These are phyloP conservation scores for Salvelinus alpinus DNA, from an alignment of 2,113 vertebrate genomes.

Conservation along the genomic window DNA sequence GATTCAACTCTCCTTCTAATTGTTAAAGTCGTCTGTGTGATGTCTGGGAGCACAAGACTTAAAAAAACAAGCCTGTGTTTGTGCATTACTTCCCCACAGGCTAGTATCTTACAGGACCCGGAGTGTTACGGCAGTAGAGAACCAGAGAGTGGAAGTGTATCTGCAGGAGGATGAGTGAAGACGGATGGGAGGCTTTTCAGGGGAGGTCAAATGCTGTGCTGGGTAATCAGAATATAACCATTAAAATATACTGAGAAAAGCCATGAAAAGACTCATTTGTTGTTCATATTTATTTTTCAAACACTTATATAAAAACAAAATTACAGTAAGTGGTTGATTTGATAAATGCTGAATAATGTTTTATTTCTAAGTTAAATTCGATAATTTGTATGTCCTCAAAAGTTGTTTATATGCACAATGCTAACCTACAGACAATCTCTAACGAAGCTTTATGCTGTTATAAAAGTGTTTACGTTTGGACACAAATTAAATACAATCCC, in stretches of 20 bases:
- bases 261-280: neutral
- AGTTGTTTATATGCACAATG: too few relatives aligned
- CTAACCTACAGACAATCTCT: neutral
- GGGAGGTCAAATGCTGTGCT: too few relatives aligned
- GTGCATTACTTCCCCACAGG: neutral
- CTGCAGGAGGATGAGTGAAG: neutral
- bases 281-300: neutral
- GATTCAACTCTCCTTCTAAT: neutral
- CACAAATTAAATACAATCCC: neutral
- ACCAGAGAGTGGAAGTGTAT: neutral
- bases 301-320: neutral
- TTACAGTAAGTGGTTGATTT: too few relatives aligned
- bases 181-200: too few relatives aligned
- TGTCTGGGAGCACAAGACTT: neutral
- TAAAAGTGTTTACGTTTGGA: slow-evolving; percentile 3
- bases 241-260: neutral
- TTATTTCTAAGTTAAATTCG: too few relatives aligned
- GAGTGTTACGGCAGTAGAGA: slow-evolving; percentile 17
- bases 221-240: too few relatives aligned
- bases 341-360: too few relatives aligned
- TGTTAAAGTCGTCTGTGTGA: too few relatives aligned
- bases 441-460: neutral
- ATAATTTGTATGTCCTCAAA: too few relatives aligned
- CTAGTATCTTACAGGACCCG: slow-evolving; percentile 5
- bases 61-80: neutral